A percentile compares a stretch with the other conserved stretches of the same genome.
phyloP scores from a whole-genome alignment of 2,797 vertebrate species.

The Anguilla marmorata region DNA sequence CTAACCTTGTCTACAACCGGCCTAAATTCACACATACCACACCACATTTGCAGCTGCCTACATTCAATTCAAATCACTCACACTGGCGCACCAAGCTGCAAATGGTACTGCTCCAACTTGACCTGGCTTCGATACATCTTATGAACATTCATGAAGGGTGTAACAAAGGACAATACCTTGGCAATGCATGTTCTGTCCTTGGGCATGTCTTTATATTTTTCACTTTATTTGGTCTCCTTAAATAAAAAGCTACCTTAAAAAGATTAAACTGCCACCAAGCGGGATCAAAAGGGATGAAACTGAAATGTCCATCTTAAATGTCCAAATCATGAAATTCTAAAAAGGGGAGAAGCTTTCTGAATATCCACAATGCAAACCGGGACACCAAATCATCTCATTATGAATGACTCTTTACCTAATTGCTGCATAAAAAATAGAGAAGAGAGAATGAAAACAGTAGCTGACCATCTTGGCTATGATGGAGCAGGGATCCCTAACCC shows the following conservation, averaged over 20 bases:
- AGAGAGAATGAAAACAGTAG: no score
- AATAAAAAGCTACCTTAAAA: neutral
- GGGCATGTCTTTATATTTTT: neutral
- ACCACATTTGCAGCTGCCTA: neutral
- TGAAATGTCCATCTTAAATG: no score
- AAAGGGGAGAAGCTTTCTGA: no score
- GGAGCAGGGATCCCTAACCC: no score
- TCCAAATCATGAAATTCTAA: no score
- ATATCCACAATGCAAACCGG: no score
- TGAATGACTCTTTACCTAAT: no score
- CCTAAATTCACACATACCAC: neutral
- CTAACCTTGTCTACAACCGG: neutral
- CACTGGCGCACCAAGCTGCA: neutral
- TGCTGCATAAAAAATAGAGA: no score
- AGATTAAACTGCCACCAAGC: neutral
- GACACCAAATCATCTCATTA: no score
- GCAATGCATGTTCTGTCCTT: no score
- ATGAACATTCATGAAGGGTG: neutral
- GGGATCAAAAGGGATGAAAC: neutral
- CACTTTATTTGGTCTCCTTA: neutral
- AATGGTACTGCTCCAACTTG: neutral
- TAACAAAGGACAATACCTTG: neutral
- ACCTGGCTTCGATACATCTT: neutral
- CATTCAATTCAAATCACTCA: neutral
- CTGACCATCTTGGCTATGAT: no score